phyloP scores from a whole-genome alignment of 35 echinoderm and acorn worm genomes.

The Stichopus chloronotus region DNA sequence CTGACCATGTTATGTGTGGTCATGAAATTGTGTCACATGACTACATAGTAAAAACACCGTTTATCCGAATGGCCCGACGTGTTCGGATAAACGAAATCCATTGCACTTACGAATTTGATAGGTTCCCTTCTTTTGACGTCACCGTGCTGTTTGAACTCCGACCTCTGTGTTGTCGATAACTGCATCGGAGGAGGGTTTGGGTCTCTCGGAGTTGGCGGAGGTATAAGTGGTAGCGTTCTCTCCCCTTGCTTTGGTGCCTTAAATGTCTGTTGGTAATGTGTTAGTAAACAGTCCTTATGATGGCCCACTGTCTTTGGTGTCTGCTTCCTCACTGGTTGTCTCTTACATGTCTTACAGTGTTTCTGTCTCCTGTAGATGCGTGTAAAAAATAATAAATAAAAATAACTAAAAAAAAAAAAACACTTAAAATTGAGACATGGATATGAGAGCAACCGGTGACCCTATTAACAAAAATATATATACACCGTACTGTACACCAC shows the following conservation, averaged over 20 bases:
- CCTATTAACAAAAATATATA: no score
- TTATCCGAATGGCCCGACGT: not conserved
- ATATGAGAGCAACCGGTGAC: not conserved
- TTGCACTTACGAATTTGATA: constrained; percentile 71
- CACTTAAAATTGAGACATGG: not conserved
- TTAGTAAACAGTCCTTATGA: constrained; percentile 64
- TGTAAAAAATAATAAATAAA: not conserved
- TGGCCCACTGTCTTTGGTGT: not conserved
- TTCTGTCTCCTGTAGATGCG: constrained; percentile 18
- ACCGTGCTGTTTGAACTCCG: constrained; percentile 66
- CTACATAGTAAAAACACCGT: no score
- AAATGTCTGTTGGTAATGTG: constrained; percentile 81
- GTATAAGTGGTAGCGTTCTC: constrained; percentile 73
- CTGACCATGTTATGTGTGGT: no score
- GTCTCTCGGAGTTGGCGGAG: constrained; percentile 83
- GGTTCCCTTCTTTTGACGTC: constrained; percentile 57
- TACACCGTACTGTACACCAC: not conserved
- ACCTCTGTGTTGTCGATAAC: constrained; percentile 76
- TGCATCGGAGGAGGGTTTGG: constrained; percentile 82
- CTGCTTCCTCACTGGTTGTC: constrained; percentile 14
- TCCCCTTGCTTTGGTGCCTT: constrained; percentile 18
- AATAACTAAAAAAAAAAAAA: not conserved
- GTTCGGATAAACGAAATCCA: not conserved
- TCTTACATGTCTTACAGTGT: constrained; percentile 40
- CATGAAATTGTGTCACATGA: no score